These are phyloP conservation scores for Amphipyra tragopoginis DNA, from an alignment of 2,888 invertebrate species.

Conservation along the genomic window DNA sequence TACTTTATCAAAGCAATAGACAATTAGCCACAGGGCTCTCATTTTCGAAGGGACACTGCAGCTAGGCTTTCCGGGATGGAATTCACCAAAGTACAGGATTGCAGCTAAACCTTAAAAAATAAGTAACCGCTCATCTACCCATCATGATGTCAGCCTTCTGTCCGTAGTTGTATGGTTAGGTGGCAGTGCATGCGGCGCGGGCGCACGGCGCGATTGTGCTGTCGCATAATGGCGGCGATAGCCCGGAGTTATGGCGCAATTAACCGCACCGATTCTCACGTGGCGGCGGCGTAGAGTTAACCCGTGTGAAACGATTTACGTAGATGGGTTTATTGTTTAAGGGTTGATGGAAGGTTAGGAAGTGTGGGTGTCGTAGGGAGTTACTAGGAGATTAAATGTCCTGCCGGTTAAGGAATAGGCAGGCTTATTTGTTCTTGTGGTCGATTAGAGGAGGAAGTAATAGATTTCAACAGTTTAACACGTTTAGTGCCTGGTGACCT, in stretches of 20 bases:
- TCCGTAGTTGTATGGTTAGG: background rate
- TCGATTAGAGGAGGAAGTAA: no score
- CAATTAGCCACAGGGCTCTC: no score
- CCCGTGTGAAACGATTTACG: constrained; percentile 55
- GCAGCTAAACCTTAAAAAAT: no score
- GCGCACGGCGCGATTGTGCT: constrained; percentile 70
- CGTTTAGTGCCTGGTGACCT: no score
- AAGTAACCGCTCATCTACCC: no score
- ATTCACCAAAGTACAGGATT: no score
- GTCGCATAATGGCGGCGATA: constrained; percentile 60
- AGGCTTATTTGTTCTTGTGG: no score
- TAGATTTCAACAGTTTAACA: no score
- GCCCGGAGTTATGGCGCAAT: constrained; percentile 66
- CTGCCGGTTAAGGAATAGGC: background rate
- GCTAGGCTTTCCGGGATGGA: no score
- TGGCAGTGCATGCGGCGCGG: constrained; percentile 43
- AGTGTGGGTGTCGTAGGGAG: background rate
- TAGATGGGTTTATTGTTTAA: constrained; percentile 41
- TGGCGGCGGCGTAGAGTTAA: constrained; percentile 30
- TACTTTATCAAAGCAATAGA: no score
- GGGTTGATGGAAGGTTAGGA: constrained; percentile 29
- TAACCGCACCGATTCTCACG: constrained; percentile 49
- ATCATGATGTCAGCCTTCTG: constrained; percentile 33
- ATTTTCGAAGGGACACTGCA: no score
- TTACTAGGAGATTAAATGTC: background rate